phyloP scores from a whole-genome alignment of 2,888 invertebrate species.

The Strigamia crassipes region DNA sequence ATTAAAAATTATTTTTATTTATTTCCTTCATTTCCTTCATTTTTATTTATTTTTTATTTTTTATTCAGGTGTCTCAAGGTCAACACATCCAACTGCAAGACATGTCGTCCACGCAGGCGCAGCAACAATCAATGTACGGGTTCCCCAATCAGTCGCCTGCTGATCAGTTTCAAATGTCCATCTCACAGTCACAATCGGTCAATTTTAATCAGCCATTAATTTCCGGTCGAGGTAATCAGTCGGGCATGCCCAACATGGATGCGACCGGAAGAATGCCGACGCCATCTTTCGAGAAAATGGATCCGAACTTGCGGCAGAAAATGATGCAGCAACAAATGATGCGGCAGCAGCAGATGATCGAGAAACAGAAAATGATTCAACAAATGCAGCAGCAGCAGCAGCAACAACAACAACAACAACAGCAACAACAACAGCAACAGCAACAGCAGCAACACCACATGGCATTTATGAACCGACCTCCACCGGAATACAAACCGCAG shows the following conservation, averaged over 20 bases:
- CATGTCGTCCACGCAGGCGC: slow-evolving; percentile 30
- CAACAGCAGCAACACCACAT: slow-evolving; percentile 49
- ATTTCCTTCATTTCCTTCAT: slow-evolving; percentile 57
- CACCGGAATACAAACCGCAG: slow-evolving; percentile 76
- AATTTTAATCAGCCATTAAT: slow-evolving; percentile 49
- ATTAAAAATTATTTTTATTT: background rate
- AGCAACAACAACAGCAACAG: slow-evolving; percentile 49
- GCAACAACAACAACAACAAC: slow-evolving; percentile 51
- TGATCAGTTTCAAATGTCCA: slow-evolving; percentile 57
- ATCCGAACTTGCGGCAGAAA: slow-evolving; percentile 51
- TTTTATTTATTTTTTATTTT: background rate
- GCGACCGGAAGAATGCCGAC: slow-evolving; percentile 58
- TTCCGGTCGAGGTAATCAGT: slow-evolving; percentile 49
- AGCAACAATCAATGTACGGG: slow-evolving; percentile 43
- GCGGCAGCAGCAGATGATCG: slow-evolving; percentile 59
- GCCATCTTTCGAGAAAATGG: slow-evolving; percentile 52
- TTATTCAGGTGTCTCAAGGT: slow-evolving; percentile 77
- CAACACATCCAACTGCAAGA: slow-evolving; percentile 68
- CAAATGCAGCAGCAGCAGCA: slow-evolving; percentile 50
- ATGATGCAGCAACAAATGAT: slow-evolving; percentile 56
- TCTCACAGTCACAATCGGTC: slow-evolving; percentile 45
- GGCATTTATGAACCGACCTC: slow-evolving; percentile 64
- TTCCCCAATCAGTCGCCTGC: slow-evolving; percentile 65
- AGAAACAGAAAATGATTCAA: slow-evolving; percentile 56
- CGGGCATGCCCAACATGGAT: slow-evolving; percentile 61